Percentiles rank a stretch among this genome's conserved stretches.
Conservation (phyloP, 2,113 vertebrate genomes). For the Hippoglossus stenolepis region DNA sequence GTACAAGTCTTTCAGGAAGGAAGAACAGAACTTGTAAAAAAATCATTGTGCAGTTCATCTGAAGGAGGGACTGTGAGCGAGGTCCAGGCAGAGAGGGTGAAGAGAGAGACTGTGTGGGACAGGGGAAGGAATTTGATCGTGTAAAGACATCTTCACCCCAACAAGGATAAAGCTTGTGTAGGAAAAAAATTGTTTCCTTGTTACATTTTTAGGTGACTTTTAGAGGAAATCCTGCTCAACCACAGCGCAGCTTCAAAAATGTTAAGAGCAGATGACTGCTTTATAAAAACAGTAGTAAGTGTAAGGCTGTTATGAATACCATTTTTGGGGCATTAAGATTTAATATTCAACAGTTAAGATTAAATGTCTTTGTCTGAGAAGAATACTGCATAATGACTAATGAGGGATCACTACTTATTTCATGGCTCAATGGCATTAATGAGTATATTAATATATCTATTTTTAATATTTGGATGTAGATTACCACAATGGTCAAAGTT, state of each 20-base stretch:
- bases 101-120: constrained; percentile 19
- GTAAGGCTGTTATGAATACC: background rate
- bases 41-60: constrained; percentile 51
- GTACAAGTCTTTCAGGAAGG: constrained; percentile 43
- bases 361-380: too few species aligned
- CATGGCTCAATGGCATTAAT: too few species aligned
- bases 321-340: too few species aligned
- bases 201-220: background rate
- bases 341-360: too few species aligned
- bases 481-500: too few species aligned
- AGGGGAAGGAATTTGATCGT: constrained; percentile 36
- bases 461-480: too few species aligned
- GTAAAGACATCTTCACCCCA: constrained; percentile 21
- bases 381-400: too few species aligned
- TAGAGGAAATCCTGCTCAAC: too few species aligned
- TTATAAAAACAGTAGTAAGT: background rate
- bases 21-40: constrained; percentile 36
- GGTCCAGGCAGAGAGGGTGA: background rate
- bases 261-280: too few species aligned
- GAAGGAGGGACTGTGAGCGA: background rate
- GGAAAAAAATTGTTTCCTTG: constrained; percentile 9
- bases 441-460: too few species aligned
- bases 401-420: too few species aligned
- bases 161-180: constrained; percentile 1
- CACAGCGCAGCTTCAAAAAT: too few species aligned